phyloP scores from a whole-genome alignment of 2,797 vertebrate genomes.

The Typhlichthys subterraneus region DNA sequence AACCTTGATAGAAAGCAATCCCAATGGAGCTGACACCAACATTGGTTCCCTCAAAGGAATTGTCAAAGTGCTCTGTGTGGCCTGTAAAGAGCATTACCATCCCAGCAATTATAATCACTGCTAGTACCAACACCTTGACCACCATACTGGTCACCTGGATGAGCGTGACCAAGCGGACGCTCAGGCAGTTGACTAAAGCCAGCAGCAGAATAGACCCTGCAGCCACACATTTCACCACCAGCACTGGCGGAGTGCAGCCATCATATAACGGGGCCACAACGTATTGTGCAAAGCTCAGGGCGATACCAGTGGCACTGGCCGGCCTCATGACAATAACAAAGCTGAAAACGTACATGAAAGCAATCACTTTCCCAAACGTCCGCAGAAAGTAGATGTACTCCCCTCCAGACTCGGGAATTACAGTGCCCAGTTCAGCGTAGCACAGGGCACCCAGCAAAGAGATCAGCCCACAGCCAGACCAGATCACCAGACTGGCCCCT shows the following conservation, averaged over 20 bases:
- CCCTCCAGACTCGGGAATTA: conserved; percentile 84
- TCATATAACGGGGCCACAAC: conserved; percentile 77
- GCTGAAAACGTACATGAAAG: conserved; percentile 80
- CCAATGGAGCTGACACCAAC: conserved; percentile 62
- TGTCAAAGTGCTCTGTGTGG: conserved; percentile 68
- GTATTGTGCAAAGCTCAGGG: conserved; percentile 80
- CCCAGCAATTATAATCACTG: conserved; percentile 75
- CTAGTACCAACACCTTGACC: conserved; percentile 77
- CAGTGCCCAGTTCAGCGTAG: conserved; percentile 84
- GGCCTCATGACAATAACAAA: conserved; percentile 79
- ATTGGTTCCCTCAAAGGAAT: conserved; percentile 79
- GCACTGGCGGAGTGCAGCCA: conserved; percentile 68
- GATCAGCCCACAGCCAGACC: conserved; percentile 79
- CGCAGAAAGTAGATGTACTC: conserved; percentile 85
- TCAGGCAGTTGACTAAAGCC: conserved; percentile 79
- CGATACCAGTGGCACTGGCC: conserved; percentile 75
- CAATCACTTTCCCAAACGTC: conserved; percentile 78
- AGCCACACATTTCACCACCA: conserved; percentile 68
- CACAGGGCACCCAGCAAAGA: conserved; percentile 79
- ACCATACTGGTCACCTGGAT: conserved; percentile 79
- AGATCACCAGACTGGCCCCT: conserved; percentile 81
- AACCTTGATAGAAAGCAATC: conserved; percentile 85
- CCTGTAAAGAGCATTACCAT: conserved; percentile 73
- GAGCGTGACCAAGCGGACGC: conserved; percentile 68
- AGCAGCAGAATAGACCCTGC: conserved; percentile 77